Evolutionary conservation across 2,113 vertebrate genomes (phyloP), one percentile per base, ranked within the genome.

Genomic region (Heterotilapia buettikoferi): DNA sequence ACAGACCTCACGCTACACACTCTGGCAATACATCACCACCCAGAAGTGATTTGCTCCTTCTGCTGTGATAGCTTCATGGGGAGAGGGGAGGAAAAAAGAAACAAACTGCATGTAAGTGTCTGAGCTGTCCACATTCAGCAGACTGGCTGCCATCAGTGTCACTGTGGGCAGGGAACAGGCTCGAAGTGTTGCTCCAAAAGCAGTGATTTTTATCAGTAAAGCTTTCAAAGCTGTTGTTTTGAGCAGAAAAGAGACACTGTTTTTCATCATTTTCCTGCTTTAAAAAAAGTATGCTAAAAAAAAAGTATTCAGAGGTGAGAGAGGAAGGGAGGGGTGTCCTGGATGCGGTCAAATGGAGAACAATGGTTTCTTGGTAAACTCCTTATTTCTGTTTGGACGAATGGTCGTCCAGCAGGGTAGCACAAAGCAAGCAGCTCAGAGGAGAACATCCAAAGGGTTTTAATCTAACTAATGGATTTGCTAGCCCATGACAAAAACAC

Each of bases 321-420:
- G 18, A 91, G 92, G 90, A 96, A 94, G 87, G 90, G 85, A 38
- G 89, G 45, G 36, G 84, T 57, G 84, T 54, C 21, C 29, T 63
- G 79, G 43, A 33, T 76, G 50, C 4, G 3, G 66, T 84, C 47
- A 45, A 71, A 50, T 81, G 19, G 40, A 82, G 88, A 92, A 95
- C 86, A 95, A 94, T 94, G 73, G 59, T 47, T 78, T 84, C 80
- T 80, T 43, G 33, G 85, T 88, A 59, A 91, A 84, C 21, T 56
- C 36, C 2, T 9, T 78, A 29, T 45, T 82, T 78, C 18, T 9
- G n/a, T 45, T 50, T 38, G 38, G 80, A 83, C 33, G 19, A 85
- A 57, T 63, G 36, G 52, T 33, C 31, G 21, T 76, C 19, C 84
- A 66, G 66, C 80, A 63, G 61, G 85, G n/a, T 79, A 45, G 9